Evolutionary conservation across 2,888 invertebrate species (phyloP), one percentile per base, ranked within the genome.

Genomic region (Ectemnius continuus): DNA sequence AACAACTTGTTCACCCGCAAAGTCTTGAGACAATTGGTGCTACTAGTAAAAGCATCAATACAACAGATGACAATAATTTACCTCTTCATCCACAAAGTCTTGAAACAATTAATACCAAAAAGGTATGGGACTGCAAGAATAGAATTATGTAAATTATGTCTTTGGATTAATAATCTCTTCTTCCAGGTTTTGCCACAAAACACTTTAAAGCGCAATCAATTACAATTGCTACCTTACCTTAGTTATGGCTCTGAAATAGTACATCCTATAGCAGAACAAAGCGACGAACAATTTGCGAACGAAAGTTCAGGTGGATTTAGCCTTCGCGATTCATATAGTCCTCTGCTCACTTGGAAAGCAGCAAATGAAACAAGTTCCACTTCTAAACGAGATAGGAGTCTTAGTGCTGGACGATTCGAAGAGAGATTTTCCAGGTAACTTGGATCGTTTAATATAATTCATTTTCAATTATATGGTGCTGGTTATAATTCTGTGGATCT

Each of bases 211-310:
- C 88, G 91, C 66, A 90, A 90, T 76, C 90, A 89, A 76, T 80
- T 91, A 45, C 88, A 90, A 70, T 79, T 90, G 76, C 82, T 91
- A 79, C 89, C 90, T 61, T 89, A 90, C 82, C 86, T 93, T 73
- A 93, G 93, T 48, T 94, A 94, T 82, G 95, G 95, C 14, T 95
- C 95, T 1, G 95, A 96, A 90, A 95, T 95, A 71, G 94, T 96
- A 1, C 96, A 96, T 90, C 96, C 97, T 3, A 96, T 97, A 82
- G 96, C 95, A 0, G 97, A 97, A 91, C 96, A 96, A 88, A 94
- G 95, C 0, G 96, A 96, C 86, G 96, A 96, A 90, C 95, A 92
- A 89, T 88, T 89, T 79, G 80, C 90, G 73, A 85, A 87, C 82
- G 87, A 91, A 84, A 88, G 86, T 82, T 84, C 88, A 46, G 85